Base-by-base conservation (phyloP, 2,113 vertebrate species). In the Scomber colias region DNA sequence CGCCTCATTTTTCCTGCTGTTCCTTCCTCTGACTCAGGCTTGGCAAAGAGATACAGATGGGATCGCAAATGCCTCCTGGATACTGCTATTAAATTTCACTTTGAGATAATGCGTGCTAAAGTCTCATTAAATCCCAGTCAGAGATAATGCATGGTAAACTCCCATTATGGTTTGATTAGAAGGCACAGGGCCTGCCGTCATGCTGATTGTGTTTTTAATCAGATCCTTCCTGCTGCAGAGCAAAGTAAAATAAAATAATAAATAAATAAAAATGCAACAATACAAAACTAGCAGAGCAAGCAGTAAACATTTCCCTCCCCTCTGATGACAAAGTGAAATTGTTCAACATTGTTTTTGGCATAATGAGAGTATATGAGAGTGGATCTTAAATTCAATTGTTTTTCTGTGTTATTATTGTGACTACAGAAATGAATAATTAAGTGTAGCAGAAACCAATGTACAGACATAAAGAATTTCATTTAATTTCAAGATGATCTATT, bases 171-270 rank as follows among this genome's bases (percentile, higher is more conserved):
- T 90, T 83, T 87, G 85, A 93, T 93, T 90, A 85, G 86, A 82
- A 75, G 61, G 75, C 81, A 40, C 19, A 8, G 24, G 54, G 67
- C 77, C 85, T 77, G 85, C 66, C 49, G 57, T 65, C 27, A 49
- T 75, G 82, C 79, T 87, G 75, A 89, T 90, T 88, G 79, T 77
- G 68, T 82, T 91, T 87, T 90, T 87, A 91, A 92, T 93, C 83
- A 85, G 79, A 89, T 81, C 46, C 65, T 79, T 82, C 63, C 81
- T 77, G 66, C 74, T 77, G 79, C 68, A 77, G 74, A 71, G 70
- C 61, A 86, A 86, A 21, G 21, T 21, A 21, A 21, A 21, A 21
- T 21, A 21, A 21, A 21, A 21, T 51, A 64, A 67, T 27, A 19
- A 35, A 55, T 16, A 48, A 30, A 66, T 71, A 69, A 63, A 51